phyloP scores from a whole-genome alignment of 2,113 vertebrate genomes.

The Pedionomus torquatus region DNA sequence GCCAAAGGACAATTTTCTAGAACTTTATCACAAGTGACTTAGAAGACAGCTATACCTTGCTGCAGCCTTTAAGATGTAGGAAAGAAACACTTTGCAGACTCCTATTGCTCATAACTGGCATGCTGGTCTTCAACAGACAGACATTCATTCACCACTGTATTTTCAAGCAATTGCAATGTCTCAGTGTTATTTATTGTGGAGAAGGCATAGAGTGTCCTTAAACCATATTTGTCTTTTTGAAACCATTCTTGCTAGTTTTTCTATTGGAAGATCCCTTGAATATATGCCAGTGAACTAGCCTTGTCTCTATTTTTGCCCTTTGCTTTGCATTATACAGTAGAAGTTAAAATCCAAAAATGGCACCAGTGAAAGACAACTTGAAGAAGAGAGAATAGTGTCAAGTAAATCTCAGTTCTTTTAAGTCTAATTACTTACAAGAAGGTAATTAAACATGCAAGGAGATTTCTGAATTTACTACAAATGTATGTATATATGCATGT shows the following conservation, averaged over 20 bases:
- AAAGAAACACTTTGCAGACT: neutral
- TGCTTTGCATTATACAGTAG: neutral
- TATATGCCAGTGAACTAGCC: neutral
- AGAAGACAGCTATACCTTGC: neutral
- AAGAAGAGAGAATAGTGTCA: neutral
- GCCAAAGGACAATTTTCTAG: neutral
- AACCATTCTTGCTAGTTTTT: neutral
- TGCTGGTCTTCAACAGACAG: neutral
- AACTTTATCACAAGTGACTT: neutral
- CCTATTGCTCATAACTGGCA: neutral
- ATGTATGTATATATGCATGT: rapidly evolving
- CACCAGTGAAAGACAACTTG: neutral
- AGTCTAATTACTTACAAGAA: neutral
- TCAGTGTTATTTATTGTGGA: neutral
- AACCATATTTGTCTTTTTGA: neutral
- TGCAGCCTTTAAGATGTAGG: neutral
- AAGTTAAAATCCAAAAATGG: neutral
- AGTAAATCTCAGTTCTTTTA: neutral
- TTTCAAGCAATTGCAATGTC: neutral
- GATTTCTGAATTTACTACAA: neutral
- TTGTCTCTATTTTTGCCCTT: neutral
- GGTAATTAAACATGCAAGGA: neutral
- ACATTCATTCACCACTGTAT: neutral
- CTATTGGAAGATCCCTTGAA: neutral
- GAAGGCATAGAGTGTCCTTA: neutral